phyloP scores from a whole-genome alignment of 92 coral and sea anemone species.

The Scolanthus callimorphus region DNA sequence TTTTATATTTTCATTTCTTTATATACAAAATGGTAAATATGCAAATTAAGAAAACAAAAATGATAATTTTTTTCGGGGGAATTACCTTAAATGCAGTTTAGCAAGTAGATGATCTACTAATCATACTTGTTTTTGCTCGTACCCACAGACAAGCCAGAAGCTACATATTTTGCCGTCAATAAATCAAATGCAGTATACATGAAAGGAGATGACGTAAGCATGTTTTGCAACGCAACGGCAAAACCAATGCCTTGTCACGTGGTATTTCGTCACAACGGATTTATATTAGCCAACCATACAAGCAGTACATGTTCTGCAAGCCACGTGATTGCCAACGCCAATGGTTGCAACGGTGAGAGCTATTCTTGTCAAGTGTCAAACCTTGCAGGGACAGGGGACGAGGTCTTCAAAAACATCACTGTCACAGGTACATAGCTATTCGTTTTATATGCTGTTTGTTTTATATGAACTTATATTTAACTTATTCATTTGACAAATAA shows the following conservation, averaged over 20 bases:
- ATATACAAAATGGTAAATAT: no score
- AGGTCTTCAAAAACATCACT: conserved; percentile 3
- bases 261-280: conserved; percentile 6
- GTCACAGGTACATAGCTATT: conserved; percentile 16
- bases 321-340: conserved; percentile 19
- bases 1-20: no score
- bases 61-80: no score
- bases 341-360: conserved; percentile 19
- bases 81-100: no score
- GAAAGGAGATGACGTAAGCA: conserved; percentile 6
- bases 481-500: no score
- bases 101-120: no score
- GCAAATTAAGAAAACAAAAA: no score
- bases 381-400: conserved; percentile 12
- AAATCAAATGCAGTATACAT: conserved; percentile 1
- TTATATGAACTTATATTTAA: no score
- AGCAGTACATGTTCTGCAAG: conserved; percentile 18
- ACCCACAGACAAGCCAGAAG: conserved; percentile 14
- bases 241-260: conserved; percentile 22
- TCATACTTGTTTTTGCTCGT: no score
- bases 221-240: conserved; percentile 19
- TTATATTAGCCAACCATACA: conserved; percentile 12
- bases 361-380: conserved; percentile 13
- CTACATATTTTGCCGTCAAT: conserved; percentile 7
- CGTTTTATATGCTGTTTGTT: no score